phyloP scores from a whole-genome alignment of 2,113 vertebrate genomes.

The Cryptomyrus ogoouensis region DNA sequence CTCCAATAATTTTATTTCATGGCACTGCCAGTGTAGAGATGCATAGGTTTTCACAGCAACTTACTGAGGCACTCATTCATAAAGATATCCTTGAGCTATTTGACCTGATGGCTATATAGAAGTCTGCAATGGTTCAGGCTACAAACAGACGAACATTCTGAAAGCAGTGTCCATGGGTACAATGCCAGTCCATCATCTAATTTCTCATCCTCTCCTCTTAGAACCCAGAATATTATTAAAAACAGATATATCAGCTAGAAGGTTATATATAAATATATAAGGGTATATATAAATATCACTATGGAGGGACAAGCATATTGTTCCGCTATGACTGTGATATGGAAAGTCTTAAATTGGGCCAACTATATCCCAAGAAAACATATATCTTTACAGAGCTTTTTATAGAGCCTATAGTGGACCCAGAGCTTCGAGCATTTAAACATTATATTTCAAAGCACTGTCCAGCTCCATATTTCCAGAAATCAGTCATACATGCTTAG shows the following conservation, averaged over 20 bases:
- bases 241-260: background rate
- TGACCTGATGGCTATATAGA: background rate
- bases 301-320: background rate
- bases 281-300: background rate
- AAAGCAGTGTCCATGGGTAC: background rate
- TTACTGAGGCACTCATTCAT: background rate
- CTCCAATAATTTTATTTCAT: background rate
- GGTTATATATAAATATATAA: no score
- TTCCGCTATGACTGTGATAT: background rate
- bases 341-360: background rate
- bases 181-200: background rate
- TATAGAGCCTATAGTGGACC: background rate
- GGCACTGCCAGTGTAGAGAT: background rate
- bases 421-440: background rate
- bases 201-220: background rate
- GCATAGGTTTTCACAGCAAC: background rate
- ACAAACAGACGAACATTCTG: background rate
- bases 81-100: background rate
- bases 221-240: background rate
- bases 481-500: background rate
- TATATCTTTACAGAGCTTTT: background rate
- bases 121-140: background rate
- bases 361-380: background rate
- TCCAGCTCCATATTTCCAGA: background rate
- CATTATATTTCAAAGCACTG: background rate